Conservation (phyloP, 2,888 invertebrate species). For the Xylocampa areola region DNA sequence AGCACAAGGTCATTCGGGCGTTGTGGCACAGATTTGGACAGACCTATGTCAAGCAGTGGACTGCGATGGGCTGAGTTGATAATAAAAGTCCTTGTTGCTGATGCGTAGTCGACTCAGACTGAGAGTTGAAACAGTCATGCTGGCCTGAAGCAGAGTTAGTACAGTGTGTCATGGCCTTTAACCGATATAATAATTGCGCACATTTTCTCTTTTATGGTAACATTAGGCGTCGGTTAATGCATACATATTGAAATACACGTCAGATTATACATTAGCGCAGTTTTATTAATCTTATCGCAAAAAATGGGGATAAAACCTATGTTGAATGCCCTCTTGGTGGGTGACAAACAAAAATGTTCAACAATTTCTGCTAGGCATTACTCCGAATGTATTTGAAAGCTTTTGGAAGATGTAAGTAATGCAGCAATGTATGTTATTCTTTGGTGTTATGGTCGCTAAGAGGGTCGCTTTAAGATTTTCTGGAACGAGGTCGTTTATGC, state of each 20-base stretch:
- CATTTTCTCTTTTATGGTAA: constrained; percentile 41
- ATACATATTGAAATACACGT: constrained; percentile 32
- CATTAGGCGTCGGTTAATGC: constrained; percentile 18
- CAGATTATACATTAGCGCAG: constrained; percentile 33
- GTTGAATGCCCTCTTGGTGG: background rate
- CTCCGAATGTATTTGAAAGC: background rate
- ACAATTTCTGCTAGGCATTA: background rate
- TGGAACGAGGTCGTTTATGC: constrained; percentile 5
- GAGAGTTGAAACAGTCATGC: too few relatives aligned
- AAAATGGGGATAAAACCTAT: constrained; percentile 9
- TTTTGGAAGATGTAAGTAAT: background rate
- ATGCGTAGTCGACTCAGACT: too few relatives aligned
- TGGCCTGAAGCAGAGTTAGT: too few relatives aligned
- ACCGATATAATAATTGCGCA: too few relatives aligned
- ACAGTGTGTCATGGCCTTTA: too few relatives aligned
- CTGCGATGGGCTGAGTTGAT: too few relatives aligned
- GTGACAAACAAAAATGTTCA: background rate
- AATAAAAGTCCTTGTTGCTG: too few relatives aligned
- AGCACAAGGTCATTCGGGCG: too few relatives aligned
- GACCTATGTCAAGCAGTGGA: too few relatives aligned
- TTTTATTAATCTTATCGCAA: constrained; percentile 23
- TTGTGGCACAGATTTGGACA: too few relatives aligned
- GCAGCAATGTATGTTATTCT: background rate
- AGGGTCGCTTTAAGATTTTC: background rate
- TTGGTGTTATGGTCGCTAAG: background rate